Percentiles rank a stretch among this genome's conserved stretches.
Conservation (phyloP, 2,888 invertebrate genomes). For the Xanthostigma xanthostigma region DNA sequence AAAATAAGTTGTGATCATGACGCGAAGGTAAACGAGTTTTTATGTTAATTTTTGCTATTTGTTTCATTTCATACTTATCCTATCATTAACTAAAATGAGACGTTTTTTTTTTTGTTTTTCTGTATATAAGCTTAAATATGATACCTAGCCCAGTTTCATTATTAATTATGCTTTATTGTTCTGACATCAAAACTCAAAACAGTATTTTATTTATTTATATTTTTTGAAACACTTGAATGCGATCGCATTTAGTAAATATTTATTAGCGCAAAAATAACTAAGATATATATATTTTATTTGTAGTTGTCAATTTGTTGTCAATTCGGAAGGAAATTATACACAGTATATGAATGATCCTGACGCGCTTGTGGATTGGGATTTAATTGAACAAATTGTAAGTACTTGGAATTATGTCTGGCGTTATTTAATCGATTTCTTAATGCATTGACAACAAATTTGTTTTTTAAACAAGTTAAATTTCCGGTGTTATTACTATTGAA, state of each 20-base stretch:
- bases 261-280: neutral
- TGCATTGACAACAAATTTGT: neutral
- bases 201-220: too few relatives aligned
- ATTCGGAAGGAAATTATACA: conserved; percentile 62
- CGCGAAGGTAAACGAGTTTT: too few relatives aligned
- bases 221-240: too few relatives aligned
- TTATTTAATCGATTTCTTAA: neutral
- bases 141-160: too few relatives aligned
- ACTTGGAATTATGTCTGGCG: neutral
- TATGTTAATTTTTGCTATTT: too few relatives aligned
- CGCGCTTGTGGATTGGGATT: conserved; percentile 77
- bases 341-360: conserved; percentile 73
- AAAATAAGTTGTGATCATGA: too few relatives aligned
- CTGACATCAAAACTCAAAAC: too few relatives aligned
- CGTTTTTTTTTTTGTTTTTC: too few relatives aligned
- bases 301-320: conserved; percentile 93
- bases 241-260: neutral
- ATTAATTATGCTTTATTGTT: too few relatives aligned
- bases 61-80: too few relatives aligned
- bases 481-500: neutral
- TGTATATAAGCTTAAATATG: too few relatives aligned
- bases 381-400: conserved; percentile 85
- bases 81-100: too few relatives aligned
- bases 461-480: conserved; percentile 3
- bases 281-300: neutral